Evolutionary conservation across 2,888 invertebrate genomes (phyloP), one percentile per base, ranked within the genome.

Genomic region (Alsophila aescularia): DNA sequence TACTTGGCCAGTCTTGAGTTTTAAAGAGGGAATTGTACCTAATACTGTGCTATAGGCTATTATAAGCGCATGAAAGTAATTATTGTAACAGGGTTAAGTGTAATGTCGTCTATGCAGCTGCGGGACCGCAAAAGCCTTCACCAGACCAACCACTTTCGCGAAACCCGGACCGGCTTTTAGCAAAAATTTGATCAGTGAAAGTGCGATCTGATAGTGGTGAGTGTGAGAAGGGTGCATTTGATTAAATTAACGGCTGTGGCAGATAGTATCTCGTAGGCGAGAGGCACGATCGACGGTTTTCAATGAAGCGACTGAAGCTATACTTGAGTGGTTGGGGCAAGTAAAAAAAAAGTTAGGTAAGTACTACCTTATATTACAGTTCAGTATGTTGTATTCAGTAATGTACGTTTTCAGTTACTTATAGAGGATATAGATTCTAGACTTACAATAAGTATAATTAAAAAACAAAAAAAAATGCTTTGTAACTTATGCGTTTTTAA

Each of bases 181-280:
- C 87, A 89, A 90, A 90, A 90, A 89, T 90, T 89, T 90, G 83
- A 90, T 85, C 90, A 90, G 90, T 87, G 90, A 91, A 91, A 91
- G 90, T 88, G 75, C 77, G 79, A 66, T 72, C 72, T 72, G 77
- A 76, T 82, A 77, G 75, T 70, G 67, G 65, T 62, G 62, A 62
- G 57, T 58, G 57, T 58, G 62, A 69, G 72, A 77, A 79, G 81
- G 80, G 82, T 82, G 67, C 70, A 62, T 69, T 75, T 77, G 75
- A 83, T 82, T 78, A 75, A 77, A 62, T 60, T 59, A 58, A 53
- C 52, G 31, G 21, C 8, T 24, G 39, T 15, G 41, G 36, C 35
- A 31, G 45, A 51, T 51, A 56, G 50, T 41, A 50, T 44, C 55
- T 50, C 31, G 36, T 49, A 39, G 45, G 49, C 49, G 49, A 49